phyloP scores from a whole-genome alignment of 2,888 invertebrate species.

The Sphinx pinastri region DNA sequence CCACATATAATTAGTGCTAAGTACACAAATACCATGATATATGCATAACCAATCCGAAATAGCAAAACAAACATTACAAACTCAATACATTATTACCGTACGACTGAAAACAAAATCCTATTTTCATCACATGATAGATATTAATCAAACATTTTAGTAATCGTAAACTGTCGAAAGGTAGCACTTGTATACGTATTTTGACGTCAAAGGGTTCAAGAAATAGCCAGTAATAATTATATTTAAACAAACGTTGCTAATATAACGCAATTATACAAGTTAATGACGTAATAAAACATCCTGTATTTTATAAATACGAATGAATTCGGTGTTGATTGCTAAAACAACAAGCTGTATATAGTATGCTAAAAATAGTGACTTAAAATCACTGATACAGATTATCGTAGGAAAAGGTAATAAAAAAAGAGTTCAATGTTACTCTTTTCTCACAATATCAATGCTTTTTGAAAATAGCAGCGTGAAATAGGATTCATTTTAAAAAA shows the following conservation, averaged over 20 bases:
- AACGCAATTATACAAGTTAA: background rate
- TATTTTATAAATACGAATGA: too few relatives aligned
- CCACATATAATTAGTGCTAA: background rate
- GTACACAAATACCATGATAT: background rate
- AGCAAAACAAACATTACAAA: constrained; percentile 11
- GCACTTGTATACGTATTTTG: constrained; percentile 8
- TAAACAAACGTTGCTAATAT: background rate
- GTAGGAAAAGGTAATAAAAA: too few relatives aligned
- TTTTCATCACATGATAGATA: constrained; percentile 19
- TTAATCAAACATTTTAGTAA: constrained; percentile 6
- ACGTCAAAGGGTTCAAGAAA: constrained; percentile 24
- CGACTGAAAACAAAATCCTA: constrained; percentile 1
- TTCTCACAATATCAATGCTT: too few relatives aligned
- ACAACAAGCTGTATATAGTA: too few relatives aligned
- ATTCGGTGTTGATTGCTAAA: too few relatives aligned
- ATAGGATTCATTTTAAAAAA: too few relatives aligned
- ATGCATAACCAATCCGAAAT: background rate
- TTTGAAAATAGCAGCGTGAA: too few relatives aligned
- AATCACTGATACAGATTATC: too few relatives aligned
- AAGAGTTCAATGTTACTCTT: too few relatives aligned
- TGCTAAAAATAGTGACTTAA: too few relatives aligned
- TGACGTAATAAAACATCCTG: background rate
- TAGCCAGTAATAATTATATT: constrained; percentile 1
- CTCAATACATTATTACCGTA: background rate
- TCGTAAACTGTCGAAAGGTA: constrained; percentile 13